These are phyloP conservation scores for Stenotaenia linearis DNA, from an alignment of 2,888 invertebrate genomes.

Conservation along the genomic window DNA sequence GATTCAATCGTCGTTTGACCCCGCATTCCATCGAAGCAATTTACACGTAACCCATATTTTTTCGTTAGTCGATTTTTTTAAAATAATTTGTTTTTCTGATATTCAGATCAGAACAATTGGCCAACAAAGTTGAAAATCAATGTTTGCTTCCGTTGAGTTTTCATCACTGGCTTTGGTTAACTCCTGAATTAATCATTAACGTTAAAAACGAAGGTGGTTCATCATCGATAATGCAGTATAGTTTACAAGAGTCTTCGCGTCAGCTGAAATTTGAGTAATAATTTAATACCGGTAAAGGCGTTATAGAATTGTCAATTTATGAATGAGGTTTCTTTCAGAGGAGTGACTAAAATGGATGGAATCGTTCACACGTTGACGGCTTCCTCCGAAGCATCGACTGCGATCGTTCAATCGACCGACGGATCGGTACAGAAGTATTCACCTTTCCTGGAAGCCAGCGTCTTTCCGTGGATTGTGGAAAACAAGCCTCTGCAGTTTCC, in stretches of 20 bases:
- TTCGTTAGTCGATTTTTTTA: no score
- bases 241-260: background rate
- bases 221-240: background rate
- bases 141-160: slow-evolving; percentile 36
- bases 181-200: slow-evolving; percentile 42
- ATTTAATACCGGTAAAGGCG: background rate
- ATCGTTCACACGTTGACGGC: slow-evolving; percentile 40
- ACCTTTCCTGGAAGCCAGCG: background rate
- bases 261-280: background rate
- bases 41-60: background rate
- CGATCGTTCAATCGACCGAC: slow-evolving; percentile 44
- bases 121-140: background rate
- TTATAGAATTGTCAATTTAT: background rate
- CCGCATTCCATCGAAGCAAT: background rate
- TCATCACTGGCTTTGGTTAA: slow-evolving; percentile 57
- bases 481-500: slow-evolving; percentile 42
- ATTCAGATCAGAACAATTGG: background rate
- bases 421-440: slow-evolving; percentile 48
- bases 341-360: slow-evolving; percentile 39
- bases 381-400: slow-evolving; percentile 38
- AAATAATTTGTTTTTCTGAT: background rate
- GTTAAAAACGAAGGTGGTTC: background rate
- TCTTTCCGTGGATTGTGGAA: background rate
- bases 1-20: background rate
- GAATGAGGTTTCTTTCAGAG: slow-evolving; percentile 36